Base-by-base conservation (phyloP, 2,888 invertebrate genomes). In the Drosophila formosana region DNA sequence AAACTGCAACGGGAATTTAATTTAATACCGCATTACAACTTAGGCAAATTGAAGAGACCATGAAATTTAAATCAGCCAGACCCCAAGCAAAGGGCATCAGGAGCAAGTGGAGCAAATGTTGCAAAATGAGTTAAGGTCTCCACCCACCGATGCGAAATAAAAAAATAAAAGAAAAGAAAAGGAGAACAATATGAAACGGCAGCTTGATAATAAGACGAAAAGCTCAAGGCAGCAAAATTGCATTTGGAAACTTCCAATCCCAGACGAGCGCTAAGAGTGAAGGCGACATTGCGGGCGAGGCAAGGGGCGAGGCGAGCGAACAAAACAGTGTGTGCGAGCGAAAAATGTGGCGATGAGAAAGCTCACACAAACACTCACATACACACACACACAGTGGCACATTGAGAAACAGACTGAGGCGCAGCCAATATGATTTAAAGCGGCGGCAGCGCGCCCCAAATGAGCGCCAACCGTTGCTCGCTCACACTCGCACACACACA, bases 241-340 rank as follows among this genome's bases (percentile, higher is more conserved):
- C 90, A 91, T 90, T 90, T 90, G 88, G 90, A 86, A 89, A 86
- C 91, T 91, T 91, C 91, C 91, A 91, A 91, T 91, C 89, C 91
- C 82, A 86, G 82, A 87, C 89, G 81, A 89, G 87, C 71, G 74
- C 56, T 47, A 73, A 65, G 56, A 65, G 50, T 37, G 47, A 41
- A 23, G 67, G 62, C 37, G 46, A n/a, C 55, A 25, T 23, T 26
- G 74, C 32, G 7, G 8, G 9, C 11, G 37, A 4, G 34, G 34
- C 11, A n/a, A 55, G 57, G 66, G 68, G 58, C 67, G 60, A 58
- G 53, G 60, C 60, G 53, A 65, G 53, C 71, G 65, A 49, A 66
- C 70, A 66, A 79, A 68, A 68, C 80, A 73, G 78, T 72, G 70
- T 78, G 78, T 74, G 72, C 66, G 81, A 75, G 62, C 76, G 78